Percentiles rank a stretch among this genome's conserved stretches.
These are phyloP conservation scores for Indri indri DNA, from an alignment of 2,113 vertebrate genomes.

Conservation along the genomic window DNA sequence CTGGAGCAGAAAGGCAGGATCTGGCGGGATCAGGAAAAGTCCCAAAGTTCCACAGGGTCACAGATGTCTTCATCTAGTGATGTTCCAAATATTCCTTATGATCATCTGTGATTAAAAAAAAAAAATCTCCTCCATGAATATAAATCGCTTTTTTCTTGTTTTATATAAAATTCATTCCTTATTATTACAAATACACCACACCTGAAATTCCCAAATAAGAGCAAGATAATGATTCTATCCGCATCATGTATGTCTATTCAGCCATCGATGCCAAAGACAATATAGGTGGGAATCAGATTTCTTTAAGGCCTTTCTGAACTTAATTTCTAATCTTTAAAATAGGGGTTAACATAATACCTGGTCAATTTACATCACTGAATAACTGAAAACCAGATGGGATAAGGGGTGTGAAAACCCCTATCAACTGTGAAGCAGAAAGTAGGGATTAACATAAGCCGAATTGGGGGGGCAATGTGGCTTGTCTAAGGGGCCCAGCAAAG, in stretches of 20 bases:
- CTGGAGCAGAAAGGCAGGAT: not conserved
- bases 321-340: not conserved
- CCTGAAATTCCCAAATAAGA: not conserved
- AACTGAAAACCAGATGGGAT: not conserved
- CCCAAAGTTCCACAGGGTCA: not conserved
- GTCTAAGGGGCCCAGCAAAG: not conserved
- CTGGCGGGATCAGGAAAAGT: not conserved
- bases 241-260: not conserved
- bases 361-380: not conserved
- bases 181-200: not conserved
- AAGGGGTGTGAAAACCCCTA: not conserved
- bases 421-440: not conserved
- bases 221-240: not conserved
- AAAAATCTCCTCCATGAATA: not conserved
- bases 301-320: not conserved
- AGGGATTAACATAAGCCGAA: not conserved
- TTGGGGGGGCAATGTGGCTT: not conserved
- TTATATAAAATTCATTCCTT: not conserved
- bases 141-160: not conserved
- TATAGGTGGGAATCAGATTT: not conserved
- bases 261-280: not conserved
- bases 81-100: not conserved
- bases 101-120: not conserved
- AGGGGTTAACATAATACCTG: not conserved
- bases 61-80: not conserved